phyloP scores from a whole-genome alignment of 2,888 invertebrate species.

The Ennomos erosarius region DNA sequence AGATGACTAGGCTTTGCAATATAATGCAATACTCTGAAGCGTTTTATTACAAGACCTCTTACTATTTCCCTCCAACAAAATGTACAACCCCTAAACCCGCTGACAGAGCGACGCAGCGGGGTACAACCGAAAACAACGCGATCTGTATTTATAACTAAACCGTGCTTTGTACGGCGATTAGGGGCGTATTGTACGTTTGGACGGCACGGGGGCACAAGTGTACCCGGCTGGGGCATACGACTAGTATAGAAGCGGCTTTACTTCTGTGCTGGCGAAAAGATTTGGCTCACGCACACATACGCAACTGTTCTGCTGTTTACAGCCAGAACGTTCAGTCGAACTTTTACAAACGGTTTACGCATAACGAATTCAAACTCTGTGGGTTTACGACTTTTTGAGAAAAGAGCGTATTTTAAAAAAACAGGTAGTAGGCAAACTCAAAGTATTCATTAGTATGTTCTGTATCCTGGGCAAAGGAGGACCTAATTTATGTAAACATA shows the following conservation, averaged over 20 bases:
- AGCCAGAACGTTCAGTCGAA: too few species aligned
- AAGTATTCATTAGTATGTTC: too few species aligned
- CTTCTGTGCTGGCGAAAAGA: neutral
- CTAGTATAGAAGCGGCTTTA: conserved; percentile 7
- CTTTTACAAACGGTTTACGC: too few species aligned
- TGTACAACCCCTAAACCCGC: conserved; percentile 43
- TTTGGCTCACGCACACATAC: conserved; percentile 15
- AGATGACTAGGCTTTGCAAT: too few species aligned
- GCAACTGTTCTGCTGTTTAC: too few species aligned
- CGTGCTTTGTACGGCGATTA: conserved; percentile 82
- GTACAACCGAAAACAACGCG: conserved; percentile 81
- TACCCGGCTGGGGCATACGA: conserved; percentile 28
- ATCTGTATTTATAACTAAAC: conserved; percentile 83
- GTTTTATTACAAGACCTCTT: conserved; percentile 1
- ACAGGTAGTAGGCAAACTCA: too few species aligned
- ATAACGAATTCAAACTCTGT: too few species aligned
- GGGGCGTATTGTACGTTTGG: conserved; percentile 67
- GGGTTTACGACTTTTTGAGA: too few species aligned
- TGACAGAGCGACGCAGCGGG: conserved; percentile 50
- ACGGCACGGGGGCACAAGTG: conserved; percentile 62
- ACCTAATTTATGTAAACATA: too few species aligned
- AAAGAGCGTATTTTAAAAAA: too few species aligned
- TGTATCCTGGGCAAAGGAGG: too few species aligned
- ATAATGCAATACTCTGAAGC: neutral
- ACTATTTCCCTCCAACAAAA: conserved; percentile 17